Conservation (phyloP, 2,888 invertebrate genomes). For the Formica aserva region DNA sequence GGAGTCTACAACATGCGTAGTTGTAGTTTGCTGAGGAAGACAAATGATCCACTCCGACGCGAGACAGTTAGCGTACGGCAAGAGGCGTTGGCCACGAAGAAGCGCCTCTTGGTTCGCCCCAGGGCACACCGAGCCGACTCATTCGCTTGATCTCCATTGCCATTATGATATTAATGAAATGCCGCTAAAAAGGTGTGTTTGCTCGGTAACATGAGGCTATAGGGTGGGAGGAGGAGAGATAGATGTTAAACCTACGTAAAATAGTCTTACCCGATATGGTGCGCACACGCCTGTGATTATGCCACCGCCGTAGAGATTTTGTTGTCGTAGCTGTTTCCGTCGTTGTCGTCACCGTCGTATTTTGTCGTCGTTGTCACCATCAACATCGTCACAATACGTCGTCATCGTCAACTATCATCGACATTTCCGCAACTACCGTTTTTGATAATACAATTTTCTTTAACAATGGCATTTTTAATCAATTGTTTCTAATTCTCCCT, state of each 20-base stretch:
- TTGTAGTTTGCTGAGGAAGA: constrained; percentile 76
- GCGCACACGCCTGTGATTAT: constrained; percentile 75
- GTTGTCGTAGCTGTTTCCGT: constrained; percentile 47
- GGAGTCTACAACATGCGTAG: constrained; percentile 71
- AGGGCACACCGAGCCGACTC: constrained; percentile 60
- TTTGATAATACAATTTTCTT: constrained; percentile 14
- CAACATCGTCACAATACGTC: not conserved
- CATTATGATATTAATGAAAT: constrained; percentile 85
- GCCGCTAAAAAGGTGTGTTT: constrained; percentile 85
- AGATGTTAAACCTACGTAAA: constrained; percentile 83
- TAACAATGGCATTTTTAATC: not conserved
- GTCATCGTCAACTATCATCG: constrained; percentile 18
- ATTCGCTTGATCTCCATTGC: constrained; percentile 72
- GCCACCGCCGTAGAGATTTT: constrained; percentile 76
- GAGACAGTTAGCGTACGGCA: constrained; percentile 76
- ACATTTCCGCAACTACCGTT: not conserved
- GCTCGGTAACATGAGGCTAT: constrained; percentile 75
- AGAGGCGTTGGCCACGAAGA: constrained; percentile 66
- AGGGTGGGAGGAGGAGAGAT: constrained; percentile 67
- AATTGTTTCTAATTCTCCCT: constrained; percentile 39
- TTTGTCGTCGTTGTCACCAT: not conserved
- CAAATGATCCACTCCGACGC: constrained; percentile 76
- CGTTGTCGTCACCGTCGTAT: constrained; percentile 25
- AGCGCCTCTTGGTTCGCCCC: constrained; percentile 56
- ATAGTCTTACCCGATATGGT: constrained; percentile 85